A percentile compares a stretch with the other conserved stretches of the same genome.
phyloP scores from a whole-genome alignment of 2,113 vertebrate genomes.

The Monopterus albus region DNA sequence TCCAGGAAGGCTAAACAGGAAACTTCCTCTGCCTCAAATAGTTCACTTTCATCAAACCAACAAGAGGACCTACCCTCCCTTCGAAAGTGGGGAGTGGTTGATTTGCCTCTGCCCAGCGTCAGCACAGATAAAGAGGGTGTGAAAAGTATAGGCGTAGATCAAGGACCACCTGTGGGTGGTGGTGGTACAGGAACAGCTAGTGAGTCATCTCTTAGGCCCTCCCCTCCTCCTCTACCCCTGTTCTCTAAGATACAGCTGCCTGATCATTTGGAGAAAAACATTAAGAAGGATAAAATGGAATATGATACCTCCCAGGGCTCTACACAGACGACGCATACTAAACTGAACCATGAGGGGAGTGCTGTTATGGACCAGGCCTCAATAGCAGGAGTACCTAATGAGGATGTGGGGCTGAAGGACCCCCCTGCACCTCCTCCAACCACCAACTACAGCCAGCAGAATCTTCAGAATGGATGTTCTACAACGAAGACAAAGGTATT shows the following conservation, averaged over 20 bases:
- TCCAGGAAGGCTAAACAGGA: constrained; percentile 78
- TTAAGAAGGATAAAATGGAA: constrained; percentile 76
- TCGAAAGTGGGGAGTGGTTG: constrained; percentile 26
- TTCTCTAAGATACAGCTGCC: constrained; percentile 81
- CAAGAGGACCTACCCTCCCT: constrained; percentile 23
- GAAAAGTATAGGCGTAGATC: constrained; percentile 42
- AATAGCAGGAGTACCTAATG: constrained; percentile 5
- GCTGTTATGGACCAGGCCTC: constrained; percentile 51
- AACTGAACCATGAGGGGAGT: background rate
- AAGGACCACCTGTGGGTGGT: constrained; percentile 50
- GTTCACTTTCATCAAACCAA: constrained; percentile 45
- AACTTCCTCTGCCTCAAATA: constrained; percentile 63
- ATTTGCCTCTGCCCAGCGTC: constrained; percentile 15
- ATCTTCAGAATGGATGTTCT: constrained; percentile 58
- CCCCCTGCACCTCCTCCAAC: constrained; percentile 76
- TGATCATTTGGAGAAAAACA: constrained; percentile 84
- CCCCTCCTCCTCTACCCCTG: constrained; percentile 64
- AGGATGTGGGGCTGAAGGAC: constrained; percentile 57
- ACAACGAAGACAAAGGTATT: constrained; percentile 78
- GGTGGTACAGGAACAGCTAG: constrained; percentile 26
- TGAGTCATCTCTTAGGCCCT: constrained; percentile 60
- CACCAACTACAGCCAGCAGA: constrained; percentile 67
- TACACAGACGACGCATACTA: background rate
- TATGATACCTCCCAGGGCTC: constrained; percentile 60
- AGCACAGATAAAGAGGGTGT: constrained; percentile 27